These are phyloP conservation scores for Columba janthina DNA, from an alignment of 2,113 vertebrate species.

Conservation along the genomic window DNA sequence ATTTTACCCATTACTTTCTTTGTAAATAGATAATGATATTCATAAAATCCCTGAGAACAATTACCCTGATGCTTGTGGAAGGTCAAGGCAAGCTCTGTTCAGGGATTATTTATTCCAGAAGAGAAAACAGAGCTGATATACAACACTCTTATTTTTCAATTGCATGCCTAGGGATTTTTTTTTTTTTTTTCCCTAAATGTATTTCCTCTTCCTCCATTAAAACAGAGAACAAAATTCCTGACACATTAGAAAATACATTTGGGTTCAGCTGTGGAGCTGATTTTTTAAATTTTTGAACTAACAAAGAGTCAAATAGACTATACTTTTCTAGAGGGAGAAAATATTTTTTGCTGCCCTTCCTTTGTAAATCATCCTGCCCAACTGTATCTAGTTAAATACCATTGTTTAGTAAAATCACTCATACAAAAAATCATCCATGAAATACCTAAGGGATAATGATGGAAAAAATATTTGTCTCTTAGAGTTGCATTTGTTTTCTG, in stretches of 20 bases:
- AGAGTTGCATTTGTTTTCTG: not conserved
- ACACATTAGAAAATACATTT: not conserved
- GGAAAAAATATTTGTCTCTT: not conserved
- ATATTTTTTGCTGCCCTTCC: not conserved
- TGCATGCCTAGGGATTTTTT: not conserved
- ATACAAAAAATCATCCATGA: not conserved
- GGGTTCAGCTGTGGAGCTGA: not conserved
- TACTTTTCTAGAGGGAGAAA: not conserved
- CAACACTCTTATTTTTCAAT: not conserved
- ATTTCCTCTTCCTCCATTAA: not conserved
- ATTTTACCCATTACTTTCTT: not conserved
- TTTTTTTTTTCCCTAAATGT: not conserved
- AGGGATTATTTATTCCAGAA: conserved; percentile 21
- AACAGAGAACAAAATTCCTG: not conserved
- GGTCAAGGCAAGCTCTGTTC: conserved; percentile 30
- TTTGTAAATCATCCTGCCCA: not conserved
- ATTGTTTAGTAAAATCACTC: not conserved
- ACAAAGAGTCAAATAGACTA: not conserved
- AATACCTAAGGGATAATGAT: not conserved
- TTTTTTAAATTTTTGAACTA: not conserved
- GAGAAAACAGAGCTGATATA: not conserved
- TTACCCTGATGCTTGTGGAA: conserved; percentile 47
- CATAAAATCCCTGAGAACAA: conserved; percentile 5
- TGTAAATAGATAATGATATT: conserved; percentile 37
- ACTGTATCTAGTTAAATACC: not conserved